Percentiles rank a stretch among this genome's conserved stretches.
Evolutionary conservation across 2,797 vertebrate genomes (phyloP).

Genomic region (Micromesistius poutassou): DNA sequence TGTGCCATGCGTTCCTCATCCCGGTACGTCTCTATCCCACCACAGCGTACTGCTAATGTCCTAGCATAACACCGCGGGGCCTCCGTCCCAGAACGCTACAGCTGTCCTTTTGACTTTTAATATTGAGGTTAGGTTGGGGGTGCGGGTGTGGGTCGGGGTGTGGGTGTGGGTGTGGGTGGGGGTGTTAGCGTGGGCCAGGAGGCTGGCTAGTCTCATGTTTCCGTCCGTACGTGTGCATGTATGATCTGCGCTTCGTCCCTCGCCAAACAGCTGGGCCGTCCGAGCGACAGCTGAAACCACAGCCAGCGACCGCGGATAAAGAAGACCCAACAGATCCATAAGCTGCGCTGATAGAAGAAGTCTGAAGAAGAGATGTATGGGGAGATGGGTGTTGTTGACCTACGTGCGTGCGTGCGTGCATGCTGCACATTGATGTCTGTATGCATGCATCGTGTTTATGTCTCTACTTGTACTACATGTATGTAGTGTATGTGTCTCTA

Average conservation of each 20-base stretch:
- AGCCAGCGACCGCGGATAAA: constrained; percentile 22
- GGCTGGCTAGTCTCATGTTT: constrained; percentile 19
- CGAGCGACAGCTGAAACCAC: constrained; percentile 68
- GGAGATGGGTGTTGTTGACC: too few relatives aligned
- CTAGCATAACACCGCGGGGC: constrained; percentile 20
- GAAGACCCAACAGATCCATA: constrained; percentile 23
- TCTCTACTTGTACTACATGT: too few relatives aligned
- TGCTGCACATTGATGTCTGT: neutral
- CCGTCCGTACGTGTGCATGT: too few relatives aligned
- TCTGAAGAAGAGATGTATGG: neutral
- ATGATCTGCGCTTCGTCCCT: neutral
- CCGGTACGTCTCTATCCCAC: constrained; percentile 43
- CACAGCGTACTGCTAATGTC: constrained; percentile 12
- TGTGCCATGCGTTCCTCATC: too few relatives aligned
- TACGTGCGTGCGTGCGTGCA: too few relatives aligned
- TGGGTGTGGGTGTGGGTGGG: constrained; percentile 49
- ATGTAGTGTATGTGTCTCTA: too few relatives aligned
- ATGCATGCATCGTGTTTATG: neutral
- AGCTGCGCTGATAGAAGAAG: neutral
- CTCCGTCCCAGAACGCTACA: constrained; percentile 53
- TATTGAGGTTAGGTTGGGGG: constrained; percentile 62
- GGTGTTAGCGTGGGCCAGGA: constrained; percentile 54
- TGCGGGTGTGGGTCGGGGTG: constrained; percentile 46
- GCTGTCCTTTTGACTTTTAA: constrained; percentile 63
- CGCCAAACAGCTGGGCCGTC: constrained; percentile 47